Base-by-base conservation (phyloP, 2,888 invertebrate species). In the Athalia circularis region DNA sequence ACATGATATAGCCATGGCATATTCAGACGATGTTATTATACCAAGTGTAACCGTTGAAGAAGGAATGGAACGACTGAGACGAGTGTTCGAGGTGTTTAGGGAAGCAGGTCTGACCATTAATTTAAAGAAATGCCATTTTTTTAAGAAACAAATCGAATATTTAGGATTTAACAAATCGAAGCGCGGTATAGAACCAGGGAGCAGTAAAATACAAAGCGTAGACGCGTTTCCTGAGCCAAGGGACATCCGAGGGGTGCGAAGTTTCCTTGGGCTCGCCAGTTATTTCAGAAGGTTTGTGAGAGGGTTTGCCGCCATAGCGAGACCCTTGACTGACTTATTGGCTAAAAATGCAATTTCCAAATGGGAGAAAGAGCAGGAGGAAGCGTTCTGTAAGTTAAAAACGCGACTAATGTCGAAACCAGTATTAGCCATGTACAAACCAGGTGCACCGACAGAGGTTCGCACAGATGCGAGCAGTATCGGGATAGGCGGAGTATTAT, bases 381-480 rank as follows among this genome's bases (percentile, higher is more conserved):
- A 79, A 9, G 84, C 86, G 0, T 86, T 89, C 65, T 4, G 79
- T 0, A 81, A 65, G 74, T 83, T 82, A 79, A 88, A 87, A 74
- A 6, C 62, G 3, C 76, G 75, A 3, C 68, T 90, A 3, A 77
- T 79, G 0, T 78, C 80, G 15, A 79, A 85, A 15, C 84, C 84
- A 7, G 80, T 88, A 0, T 68, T 90, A 8, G 82, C 84, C 0
- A 77, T 89, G 4, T 88, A 84, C 65, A 81, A 88, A 29, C 82
- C 83, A 0, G 68, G 62, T 0, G 70, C 79, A 4, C 81, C 84
- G 43, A 86, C 85, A 7, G 77, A 89, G 54, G 65, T 88, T 0
- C 89, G 89, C 50, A 89, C 89, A 0, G 89, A 90, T 72, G 89
- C 89, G 0, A 86, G 87, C 45, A 81, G 84, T 13, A 13, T 81